Evolutionary conservation across 2,888 invertebrate genomes (phyloP), one percentile per base, ranked within the genome.

Genomic region (Coenonympha glycerion): DNA sequence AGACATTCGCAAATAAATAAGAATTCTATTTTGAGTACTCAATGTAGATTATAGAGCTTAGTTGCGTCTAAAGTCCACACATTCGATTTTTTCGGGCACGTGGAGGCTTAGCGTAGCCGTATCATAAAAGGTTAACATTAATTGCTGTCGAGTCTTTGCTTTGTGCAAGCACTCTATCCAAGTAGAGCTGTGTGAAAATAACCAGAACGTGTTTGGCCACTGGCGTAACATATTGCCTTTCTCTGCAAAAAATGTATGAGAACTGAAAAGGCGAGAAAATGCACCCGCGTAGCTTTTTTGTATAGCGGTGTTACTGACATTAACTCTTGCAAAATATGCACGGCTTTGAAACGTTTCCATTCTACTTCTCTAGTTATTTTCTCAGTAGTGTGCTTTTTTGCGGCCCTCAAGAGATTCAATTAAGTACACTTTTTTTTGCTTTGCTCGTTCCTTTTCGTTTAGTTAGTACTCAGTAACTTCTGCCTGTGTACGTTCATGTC

Each of bases 221-320:
- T 36, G 21, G 49, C 30, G 47, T 45, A 45, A 55, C 47, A 49
- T 49, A 53, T 52, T 55, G 52, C 52, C 49, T 50, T 36, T 52
- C 41, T 52, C 24, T 5, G 42, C 26, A 50, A 53, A 49, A 47
- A 49, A 53, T 41, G 19, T 44, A 28, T 19, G 52, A n/a, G 44
- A 28, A 55, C 28, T 19, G 52, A n/a, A 47, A 28, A 55, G 53
- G 49, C 55, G 52, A 53, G 53, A 49, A 53, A 47, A 53, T 56
- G 47, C 47, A 53, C 40, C 40, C 37, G 19, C 16, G 18, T n/a
- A 26, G 47, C 21, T 53, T 45, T 53, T 54, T 56, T 53, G 47
- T 47, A n/a, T n/a, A 37, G 24, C 47, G 33, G 41, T 19, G 31
- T 46, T 28, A 56, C 56, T 49, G 50, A 51, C 48, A 51, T 56